Evolutionary conservation across 2,797 vertebrate genomes (phyloP), one percentile per base, ranked within the genome.

Genomic region (Parauchenoglanis ngamensis): DNA sequence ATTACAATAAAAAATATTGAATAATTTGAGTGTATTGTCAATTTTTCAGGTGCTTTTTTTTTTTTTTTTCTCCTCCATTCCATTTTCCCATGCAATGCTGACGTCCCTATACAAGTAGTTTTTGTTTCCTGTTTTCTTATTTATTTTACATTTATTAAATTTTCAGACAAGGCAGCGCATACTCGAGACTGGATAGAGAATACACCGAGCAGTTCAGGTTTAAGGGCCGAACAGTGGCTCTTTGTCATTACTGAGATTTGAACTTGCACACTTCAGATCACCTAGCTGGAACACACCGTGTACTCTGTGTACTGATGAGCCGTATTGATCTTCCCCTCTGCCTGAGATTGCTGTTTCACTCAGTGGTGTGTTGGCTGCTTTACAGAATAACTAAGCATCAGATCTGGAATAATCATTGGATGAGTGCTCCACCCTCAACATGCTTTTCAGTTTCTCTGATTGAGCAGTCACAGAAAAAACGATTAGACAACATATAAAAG

Each of bases 201-300:
- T 81, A 28, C 79, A 46, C 21, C 79, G n/a, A 44, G 78, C 79
- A 46, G 21, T 54, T 13, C 31, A 7, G 11, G 31, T 80, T 40
- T 59, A 31, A 44, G 23, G 40, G 35, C 23, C 1, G 17, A 46
- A 65, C 59, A 65, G 59, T 28, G 44, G 25, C 59, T 65, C 59
- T 81, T 81, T 65, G 44, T 82, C 25, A 28, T 82, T 65, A n/a
- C 23, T n/a, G 40, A 65, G 79, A 82, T 65, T 82, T 82, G 59
- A 82, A 46, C 79, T 63, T 81, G 5, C 25, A n/a, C 15, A n/a
- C 25, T 82, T 49, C 12, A 81, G 59, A 82, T 65, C 79, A 65
- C 15, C 40, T 0, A 82, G 61, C 59, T 46, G 2, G 12, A 28
- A 23, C 28, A 57, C 79, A 4, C 40, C 4, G 79, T 63, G 79